Conservation (phyloP, 1,140 invertebrate species). For the Cherax destructor region DNA sequence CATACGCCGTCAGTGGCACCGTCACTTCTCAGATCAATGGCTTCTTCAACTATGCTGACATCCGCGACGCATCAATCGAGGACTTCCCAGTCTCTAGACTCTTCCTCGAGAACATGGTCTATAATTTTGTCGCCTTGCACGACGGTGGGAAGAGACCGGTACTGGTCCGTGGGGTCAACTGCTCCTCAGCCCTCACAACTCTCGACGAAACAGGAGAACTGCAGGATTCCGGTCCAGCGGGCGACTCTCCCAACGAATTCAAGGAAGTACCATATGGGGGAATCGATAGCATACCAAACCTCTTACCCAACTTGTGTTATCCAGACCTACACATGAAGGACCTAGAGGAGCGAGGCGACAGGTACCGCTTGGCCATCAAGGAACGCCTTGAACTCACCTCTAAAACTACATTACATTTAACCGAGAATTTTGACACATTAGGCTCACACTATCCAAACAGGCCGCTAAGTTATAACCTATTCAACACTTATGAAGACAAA, state of each 20-base stretch:
- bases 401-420: background rate
- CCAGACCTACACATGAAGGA: background rate
- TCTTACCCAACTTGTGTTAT: constrained; percentile 7
- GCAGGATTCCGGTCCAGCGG: background rate
- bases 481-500: background rate
- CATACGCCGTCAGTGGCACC: background rate
- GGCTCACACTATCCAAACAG: background rate
- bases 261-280: background rate
- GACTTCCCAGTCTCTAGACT: constrained; percentile 4
- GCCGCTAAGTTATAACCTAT: background rate
- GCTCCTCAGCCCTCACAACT: background rate
- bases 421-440: background rate
- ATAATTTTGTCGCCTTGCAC: background rate
- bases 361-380: background rate
- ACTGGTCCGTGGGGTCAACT: background rate
- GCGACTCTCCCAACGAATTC: background rate
- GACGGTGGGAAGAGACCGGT: background rate
- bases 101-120: background rate
- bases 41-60: constrained; percentile 4
- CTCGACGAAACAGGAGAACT: background rate
- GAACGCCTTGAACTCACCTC: background rate
- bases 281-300: background rate
- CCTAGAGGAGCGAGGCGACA: background rate
- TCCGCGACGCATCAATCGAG: background rate
- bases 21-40: constrained; percentile 9